These are phyloP conservation scores for Aeoliscus strigatus DNA, from an alignment of 2,797 vertebrate species.

Conservation along the genomic window DNA sequence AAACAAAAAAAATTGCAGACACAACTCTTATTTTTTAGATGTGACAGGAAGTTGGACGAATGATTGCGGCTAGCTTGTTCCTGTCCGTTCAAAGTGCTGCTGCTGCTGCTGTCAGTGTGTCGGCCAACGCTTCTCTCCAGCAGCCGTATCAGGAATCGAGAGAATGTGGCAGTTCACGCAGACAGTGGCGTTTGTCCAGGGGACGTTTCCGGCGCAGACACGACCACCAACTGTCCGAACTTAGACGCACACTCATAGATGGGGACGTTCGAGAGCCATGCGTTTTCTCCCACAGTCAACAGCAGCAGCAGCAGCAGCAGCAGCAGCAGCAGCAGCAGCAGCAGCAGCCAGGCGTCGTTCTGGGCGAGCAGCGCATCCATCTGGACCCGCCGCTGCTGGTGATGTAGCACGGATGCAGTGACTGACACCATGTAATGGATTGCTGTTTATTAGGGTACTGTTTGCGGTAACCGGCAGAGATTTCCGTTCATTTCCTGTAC, in stretches of 20 bases:
- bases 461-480: not conserved
- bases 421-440: constrained; percentile 20
- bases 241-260: constrained; percentile 39
- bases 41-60: rapidly evolving
- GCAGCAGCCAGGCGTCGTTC: constrained; percentile 69
- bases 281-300: constrained; percentile 58
- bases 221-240: constrained; percentile 20
- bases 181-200: constrained; percentile 6
- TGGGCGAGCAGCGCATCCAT: constrained; percentile 41
- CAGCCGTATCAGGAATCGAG: constrained; percentile 38
- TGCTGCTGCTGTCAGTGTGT: constrained; percentile 54
- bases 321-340: too few relatives aligned
- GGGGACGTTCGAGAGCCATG: constrained; percentile 59
- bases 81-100: constrained; percentile 38
- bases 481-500: not conserved
- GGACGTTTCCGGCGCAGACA: constrained; percentile 9
- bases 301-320: too few relatives aligned
- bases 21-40: constrained; percentile 36
- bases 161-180: constrained; percentile 24
- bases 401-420: constrained; percentile 50
- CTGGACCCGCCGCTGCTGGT: constrained; percentile 28
- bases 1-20: too few relatives aligned
- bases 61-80: not conserved
- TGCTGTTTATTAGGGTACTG: constrained; percentile 9
- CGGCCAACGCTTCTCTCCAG: constrained; percentile 44